Conservation (phyloP, 2,888 invertebrate genomes). For the Hedya salicella region DNA sequence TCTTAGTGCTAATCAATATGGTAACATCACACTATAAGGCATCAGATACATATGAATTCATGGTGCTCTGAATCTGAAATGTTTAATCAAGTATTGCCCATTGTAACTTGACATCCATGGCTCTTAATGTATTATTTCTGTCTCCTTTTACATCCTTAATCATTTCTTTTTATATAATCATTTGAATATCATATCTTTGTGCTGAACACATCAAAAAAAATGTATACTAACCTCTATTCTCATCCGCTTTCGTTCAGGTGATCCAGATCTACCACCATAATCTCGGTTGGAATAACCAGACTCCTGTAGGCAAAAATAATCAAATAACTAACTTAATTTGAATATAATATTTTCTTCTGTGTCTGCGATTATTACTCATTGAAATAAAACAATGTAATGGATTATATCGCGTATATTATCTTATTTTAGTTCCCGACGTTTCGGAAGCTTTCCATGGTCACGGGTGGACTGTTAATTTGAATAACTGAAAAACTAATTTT, state of each 20-base stretch:
- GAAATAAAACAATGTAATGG: too few relatives aligned
- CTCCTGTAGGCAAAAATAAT: constrained; percentile 63
- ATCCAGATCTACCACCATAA: constrained; percentile 83
- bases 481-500: too few relatives aligned
- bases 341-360: too few relatives aligned
- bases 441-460: too few relatives aligned
- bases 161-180: constrained; percentile 5
- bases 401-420: too few relatives aligned
- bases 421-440: too few relatives aligned
- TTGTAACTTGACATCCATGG: constrained; percentile 36
- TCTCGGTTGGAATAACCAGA: constrained; percentile 82
- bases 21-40: constrained; percentile 35
- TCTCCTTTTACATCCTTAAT: constrained; percentile 25
- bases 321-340: too few relatives aligned
- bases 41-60: constrained; percentile 29
- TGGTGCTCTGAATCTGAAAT: constrained; percentile 19
- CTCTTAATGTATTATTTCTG: constrained; percentile 12
- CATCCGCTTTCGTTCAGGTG: constrained; percentile 87
- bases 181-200: neutral
- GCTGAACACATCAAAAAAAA: constrained; percentile 40
- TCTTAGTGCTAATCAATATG: constrained; percentile 28
- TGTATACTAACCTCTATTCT: constrained; percentile 84
- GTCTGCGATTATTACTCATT: too few relatives aligned
- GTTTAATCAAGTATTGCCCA: constrained; percentile 31
- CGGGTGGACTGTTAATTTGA: too few relatives aligned